Conservation (phyloP, 2,113 vertebrate genomes). For the Carassius auratus region DNA sequence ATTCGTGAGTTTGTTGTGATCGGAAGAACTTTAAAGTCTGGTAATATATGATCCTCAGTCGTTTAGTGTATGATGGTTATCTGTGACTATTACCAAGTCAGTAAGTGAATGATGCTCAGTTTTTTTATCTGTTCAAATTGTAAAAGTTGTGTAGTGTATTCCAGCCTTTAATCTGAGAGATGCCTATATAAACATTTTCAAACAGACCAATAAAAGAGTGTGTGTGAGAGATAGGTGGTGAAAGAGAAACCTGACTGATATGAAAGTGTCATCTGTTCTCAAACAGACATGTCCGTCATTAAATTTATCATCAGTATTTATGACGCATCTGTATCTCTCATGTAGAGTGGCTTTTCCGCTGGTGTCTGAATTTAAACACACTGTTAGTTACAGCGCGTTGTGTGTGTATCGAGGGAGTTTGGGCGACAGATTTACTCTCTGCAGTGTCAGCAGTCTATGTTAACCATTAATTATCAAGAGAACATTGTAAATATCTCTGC, state of each 20-base stretch:
- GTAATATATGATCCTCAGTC: no score
- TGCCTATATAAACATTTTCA: background rate
- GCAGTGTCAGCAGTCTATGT: slow-evolving; percentile 49
- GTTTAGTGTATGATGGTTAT: no score
- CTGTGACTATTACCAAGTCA: no score
- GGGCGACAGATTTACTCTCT: slow-evolving; percentile 61
- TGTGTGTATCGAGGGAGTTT: slow-evolving; percentile 48
- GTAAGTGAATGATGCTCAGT: no score
- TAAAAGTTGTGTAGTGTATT: no score
- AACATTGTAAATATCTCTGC: slow-evolving; percentile 42
- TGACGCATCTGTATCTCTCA: slow-evolving; percentile 38
- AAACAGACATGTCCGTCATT: slow-evolving; percentile 24
- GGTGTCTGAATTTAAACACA: slow-evolving; percentile 28
- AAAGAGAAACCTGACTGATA: slow-evolving; percentile 45
- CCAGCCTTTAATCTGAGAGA: background rate
- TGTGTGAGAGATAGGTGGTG: background rate
- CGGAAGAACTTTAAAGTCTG: no score
- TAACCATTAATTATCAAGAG: slow-evolving; percentile 49
- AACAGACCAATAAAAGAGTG: background rate
- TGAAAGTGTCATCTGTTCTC: slow-evolving; percentile 46
- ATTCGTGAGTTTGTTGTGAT: no score
- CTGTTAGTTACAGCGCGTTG: slow-evolving; percentile 45
- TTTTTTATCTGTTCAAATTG: no score
- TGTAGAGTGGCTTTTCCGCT: slow-evolving; percentile 6
- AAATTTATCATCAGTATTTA: slow-evolving; percentile 38